Percentiles rank a stretch among this genome's conserved stretches.
phyloP scores from a whole-genome alignment of 1,140 invertebrate genomes.

The Littorina saxatilis region DNA sequence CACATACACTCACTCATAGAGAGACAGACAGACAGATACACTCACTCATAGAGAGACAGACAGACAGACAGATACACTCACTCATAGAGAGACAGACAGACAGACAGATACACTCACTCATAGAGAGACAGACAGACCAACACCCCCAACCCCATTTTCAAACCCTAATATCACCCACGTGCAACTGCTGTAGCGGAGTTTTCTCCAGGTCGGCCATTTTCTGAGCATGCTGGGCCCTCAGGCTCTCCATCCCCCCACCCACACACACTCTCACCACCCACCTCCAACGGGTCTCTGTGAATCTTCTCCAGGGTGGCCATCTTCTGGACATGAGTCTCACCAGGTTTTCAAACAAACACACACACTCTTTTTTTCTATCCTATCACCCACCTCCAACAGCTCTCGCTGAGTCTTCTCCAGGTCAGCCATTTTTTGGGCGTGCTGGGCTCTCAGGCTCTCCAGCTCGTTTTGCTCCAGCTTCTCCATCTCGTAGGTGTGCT shows the following conservation, averaged over 20 bases:
- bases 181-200: conserved; percentile 47
- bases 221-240: conserved; percentile 65
- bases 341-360: background rate
- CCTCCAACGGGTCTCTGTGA: background rate
- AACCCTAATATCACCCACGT: background rate
- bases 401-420: conserved; percentile 67
- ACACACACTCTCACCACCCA: background rate
- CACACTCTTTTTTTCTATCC: too few species aligned
- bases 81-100: background rate
- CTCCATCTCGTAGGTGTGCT: conserved; percentile 70
- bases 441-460: conserved; percentile 63
- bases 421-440: conserved; percentile 63
- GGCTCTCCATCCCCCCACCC: conserved; percentile 55
- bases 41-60: background rate
- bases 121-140: background rate
- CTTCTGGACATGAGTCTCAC: background rate
- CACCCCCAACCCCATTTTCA: background rate
- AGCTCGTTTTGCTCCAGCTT: conserved; percentile 65
- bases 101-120: background rate
- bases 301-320: background rate
- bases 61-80: background rate
- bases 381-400: conserved; percentile 57
- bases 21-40: background rate
- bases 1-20: too few species aligned
- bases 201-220: conserved; percentile 66